Conservation (phyloP, 1,140 invertebrate species). For the Belonocnema kinseyi region DNA sequence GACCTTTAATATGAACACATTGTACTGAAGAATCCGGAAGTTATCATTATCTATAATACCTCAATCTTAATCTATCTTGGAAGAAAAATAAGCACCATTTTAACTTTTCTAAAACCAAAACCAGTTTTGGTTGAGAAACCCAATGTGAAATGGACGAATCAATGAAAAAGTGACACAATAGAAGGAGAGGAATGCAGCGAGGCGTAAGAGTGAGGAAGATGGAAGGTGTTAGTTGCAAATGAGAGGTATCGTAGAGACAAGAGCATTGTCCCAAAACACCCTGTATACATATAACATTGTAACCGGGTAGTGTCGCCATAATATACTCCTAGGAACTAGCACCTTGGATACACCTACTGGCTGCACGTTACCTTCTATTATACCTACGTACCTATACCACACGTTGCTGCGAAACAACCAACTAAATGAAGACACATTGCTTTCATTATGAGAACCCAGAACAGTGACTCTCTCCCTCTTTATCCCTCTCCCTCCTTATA, state of each 20-base stretch:
- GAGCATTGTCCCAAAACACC: conserved; percentile 52
- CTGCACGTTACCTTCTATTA: conserved; percentile 65
- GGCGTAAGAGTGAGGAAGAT: neutral
- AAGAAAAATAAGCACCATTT: too few relatives aligned
- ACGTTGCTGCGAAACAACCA: conserved; percentile 57
- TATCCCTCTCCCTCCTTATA: neutral
- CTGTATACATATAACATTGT: conserved; percentile 48
- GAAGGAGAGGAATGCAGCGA: neutral
- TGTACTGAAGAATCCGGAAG: too few relatives aligned
- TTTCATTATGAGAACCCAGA: conserved; percentile 65
- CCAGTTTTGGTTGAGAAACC: too few relatives aligned
- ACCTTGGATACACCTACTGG: conserved; percentile 53
- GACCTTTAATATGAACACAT: too few relatives aligned
- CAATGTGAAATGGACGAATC: too few relatives aligned
- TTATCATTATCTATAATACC: too few relatives aligned
- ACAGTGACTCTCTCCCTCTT: conserved; percentile 27
- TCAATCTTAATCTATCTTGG: too few relatives aligned
- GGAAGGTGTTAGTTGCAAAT: conserved; percentile 54
- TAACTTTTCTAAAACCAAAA: too few relatives aligned
- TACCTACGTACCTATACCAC: conserved; percentile 44
- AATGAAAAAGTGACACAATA: too few relatives aligned
- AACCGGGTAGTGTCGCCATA: conserved; percentile 50
- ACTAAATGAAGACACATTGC: conserved; percentile 68
- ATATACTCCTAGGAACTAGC: conserved; percentile 49
- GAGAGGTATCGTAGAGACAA: conserved; percentile 53